A percentile compares a stretch with the other conserved stretches of the same genome.
These are phyloP conservation scores for Biston betularia DNA, from an alignment of 2,888 invertebrate species.

Conservation along the genomic window DNA sequence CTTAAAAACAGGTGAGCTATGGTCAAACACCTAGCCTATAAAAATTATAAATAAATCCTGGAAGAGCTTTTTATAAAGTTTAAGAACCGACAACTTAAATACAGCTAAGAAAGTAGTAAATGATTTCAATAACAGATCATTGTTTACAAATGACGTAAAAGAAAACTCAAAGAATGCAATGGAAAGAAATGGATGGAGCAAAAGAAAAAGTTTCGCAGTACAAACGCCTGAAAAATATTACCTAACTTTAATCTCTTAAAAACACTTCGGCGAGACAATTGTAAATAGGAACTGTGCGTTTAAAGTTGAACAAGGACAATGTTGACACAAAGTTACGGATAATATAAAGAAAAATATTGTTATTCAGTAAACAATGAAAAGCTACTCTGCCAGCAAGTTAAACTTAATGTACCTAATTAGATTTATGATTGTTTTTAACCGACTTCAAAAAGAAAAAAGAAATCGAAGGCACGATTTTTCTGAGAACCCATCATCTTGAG, in stretches of 20 bases:
- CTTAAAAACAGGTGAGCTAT: too few relatives aligned
- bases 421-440: too few relatives aligned
- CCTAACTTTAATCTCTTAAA: constrained; percentile 81
- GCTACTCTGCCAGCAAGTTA: neutral
- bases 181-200: too few relatives aligned
- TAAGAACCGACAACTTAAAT: too few relatives aligned
- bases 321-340: constrained; percentile 31
- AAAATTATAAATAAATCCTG: too few relatives aligned
- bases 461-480: too few relatives aligned
- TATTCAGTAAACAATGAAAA: constrained; percentile 4
- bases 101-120: neutral
- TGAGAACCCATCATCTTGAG: too few relatives aligned
- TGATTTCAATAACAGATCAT: neutral
- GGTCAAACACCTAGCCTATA: too few relatives aligned
- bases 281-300: constrained; percentile 69
- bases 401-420: neutral
- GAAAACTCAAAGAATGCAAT: too few relatives aligned
- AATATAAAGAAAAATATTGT: constrained; percentile 7
- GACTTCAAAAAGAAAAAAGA: too few relatives aligned
- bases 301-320: constrained; percentile 59
- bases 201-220: constrained; percentile 63
- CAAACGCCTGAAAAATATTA: constrained; percentile 79
- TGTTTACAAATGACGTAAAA: constrained; percentile 18
- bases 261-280: constrained; percentile 72
- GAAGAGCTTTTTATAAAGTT: too few relatives aligned